Evolutionary conservation across 2,888 invertebrate genomes (phyloP).

Genomic region (Drosophila paramelanica): DNA sequence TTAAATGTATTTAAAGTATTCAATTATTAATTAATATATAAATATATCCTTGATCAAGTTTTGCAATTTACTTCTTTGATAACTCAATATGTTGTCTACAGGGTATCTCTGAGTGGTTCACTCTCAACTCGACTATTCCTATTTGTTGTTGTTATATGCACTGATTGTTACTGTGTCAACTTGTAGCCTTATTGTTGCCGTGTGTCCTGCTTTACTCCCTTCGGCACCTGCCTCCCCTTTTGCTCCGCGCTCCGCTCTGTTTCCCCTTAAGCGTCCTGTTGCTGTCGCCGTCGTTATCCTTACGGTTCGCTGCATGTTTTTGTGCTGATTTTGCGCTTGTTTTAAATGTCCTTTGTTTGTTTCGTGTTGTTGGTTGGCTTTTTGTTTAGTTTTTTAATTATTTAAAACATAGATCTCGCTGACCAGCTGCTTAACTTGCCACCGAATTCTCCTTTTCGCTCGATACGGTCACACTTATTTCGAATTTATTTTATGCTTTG

Average conservation of each 20-base stretch:
- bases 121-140: neutral
- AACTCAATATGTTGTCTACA: neutral
- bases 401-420: constrained; percentile 49
- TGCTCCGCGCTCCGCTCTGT: neutral
- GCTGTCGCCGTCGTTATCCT: constrained; percentile 50
- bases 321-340: constrained; percentile 73
- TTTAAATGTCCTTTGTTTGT: constrained; percentile 63
- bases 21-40: too few relatives aligned
- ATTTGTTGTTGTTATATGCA: constrained; percentile 23
- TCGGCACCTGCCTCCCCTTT: neutral
- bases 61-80: too few relatives aligned
- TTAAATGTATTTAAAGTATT: too few relatives aligned
- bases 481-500: constrained; percentile 43
- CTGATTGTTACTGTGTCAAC: constrained; percentile 60
- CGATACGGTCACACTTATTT: constrained; percentile 31
- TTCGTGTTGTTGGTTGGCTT: constrained; percentile 17
- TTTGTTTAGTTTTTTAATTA: constrained; percentile 51
- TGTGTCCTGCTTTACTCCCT: constrained; percentile 21
- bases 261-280: constrained; percentile 1
- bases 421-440: constrained; percentile 27
- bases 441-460: neutral
- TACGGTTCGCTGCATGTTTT: constrained; percentile 65
- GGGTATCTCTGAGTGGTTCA: neutral
- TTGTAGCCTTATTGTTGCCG: constrained; percentile 55
- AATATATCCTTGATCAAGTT: too few relatives aligned